A percentile compares a stretch with the other conserved stretches of the same genome.
Conservation (phyloP, 2,888 invertebrate genomes). For the Acrobeloides nanus region DNA sequence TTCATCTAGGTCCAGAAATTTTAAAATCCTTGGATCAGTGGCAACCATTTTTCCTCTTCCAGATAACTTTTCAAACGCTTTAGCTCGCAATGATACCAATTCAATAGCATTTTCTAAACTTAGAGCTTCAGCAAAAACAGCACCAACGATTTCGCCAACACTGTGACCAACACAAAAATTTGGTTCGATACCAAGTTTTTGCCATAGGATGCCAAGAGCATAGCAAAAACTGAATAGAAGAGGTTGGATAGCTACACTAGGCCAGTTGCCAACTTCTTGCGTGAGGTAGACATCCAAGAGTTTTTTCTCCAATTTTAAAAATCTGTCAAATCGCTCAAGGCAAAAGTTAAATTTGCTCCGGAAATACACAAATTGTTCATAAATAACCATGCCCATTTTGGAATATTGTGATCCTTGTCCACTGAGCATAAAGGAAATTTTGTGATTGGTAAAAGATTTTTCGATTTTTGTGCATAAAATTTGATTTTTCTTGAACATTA, state of each 20-base stretch:
- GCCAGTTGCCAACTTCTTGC: constrained; percentile 31
- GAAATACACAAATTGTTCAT: no score
- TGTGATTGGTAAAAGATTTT: no score
- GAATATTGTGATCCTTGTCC: no score
- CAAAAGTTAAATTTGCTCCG: no score
- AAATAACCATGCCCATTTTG: no score
- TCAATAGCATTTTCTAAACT: constrained; percentile 14
- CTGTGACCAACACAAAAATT: constrained; percentile 33
- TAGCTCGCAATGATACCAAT: constrained; percentile 27
- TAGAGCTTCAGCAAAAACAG: constrained; percentile 20
- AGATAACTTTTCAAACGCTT: constrained; percentile 31
- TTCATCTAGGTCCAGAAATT: not conserved
- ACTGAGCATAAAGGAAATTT: no score
- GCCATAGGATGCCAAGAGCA: no score
- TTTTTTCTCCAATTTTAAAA: no score
- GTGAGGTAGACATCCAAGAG: no score
- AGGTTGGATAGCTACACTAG: constrained; percentile 25
- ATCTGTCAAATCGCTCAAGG: no score
- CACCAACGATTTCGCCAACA: constrained; percentile 40
- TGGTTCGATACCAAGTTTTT: constrained; percentile 19
- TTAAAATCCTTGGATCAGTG: constrained; percentile 13
- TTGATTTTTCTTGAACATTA: no score
- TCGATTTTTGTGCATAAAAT: no score
- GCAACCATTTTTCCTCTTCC: constrained; percentile 37
- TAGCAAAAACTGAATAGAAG: constrained; percentile 22